A percentile compares a stretch with the other conserved stretches of the same genome.
These are phyloP conservation scores for Theristicus caerulescens DNA, from an alignment of 2,113 vertebrate species.

Conservation along the genomic window DNA sequence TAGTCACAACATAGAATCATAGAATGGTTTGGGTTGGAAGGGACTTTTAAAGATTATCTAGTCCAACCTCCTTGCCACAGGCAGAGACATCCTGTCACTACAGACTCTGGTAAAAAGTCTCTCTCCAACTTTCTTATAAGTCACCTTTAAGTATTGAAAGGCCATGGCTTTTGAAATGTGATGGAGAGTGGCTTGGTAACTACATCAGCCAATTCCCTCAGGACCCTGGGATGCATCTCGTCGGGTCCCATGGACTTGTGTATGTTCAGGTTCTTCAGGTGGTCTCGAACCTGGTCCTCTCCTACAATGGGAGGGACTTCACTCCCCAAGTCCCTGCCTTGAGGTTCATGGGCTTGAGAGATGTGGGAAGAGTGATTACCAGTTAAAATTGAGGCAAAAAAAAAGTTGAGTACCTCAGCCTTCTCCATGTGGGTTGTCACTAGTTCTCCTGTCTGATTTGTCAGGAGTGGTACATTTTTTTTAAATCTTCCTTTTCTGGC, in stretches of 20 bases:
- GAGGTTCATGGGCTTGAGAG: neutral
- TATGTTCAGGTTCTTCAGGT: neutral
- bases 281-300: neutral
- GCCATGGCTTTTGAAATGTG: neutral
- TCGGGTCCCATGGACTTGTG: rapidly evolving
- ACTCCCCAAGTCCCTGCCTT: neutral
- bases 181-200: neutral
- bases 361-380: neutral
- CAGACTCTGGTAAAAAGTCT: neutral
- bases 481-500: neutral
- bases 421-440: neutral
- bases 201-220: neutral
- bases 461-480: neutral
- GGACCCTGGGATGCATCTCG: neutral
- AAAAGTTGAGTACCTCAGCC: neutral
- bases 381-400: neutral
- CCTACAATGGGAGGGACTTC: neutral
- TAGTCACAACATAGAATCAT: neutral
- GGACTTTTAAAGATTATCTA: neutral
- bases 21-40: neutral
- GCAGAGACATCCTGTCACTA: neutral
- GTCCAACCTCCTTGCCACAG: neutral
- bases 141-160: neutral
- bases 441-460: neutral
- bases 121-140: neutral